phyloP scores from a whole-genome alignment of 2,113 vertebrate species.

The Uria aalge region DNA sequence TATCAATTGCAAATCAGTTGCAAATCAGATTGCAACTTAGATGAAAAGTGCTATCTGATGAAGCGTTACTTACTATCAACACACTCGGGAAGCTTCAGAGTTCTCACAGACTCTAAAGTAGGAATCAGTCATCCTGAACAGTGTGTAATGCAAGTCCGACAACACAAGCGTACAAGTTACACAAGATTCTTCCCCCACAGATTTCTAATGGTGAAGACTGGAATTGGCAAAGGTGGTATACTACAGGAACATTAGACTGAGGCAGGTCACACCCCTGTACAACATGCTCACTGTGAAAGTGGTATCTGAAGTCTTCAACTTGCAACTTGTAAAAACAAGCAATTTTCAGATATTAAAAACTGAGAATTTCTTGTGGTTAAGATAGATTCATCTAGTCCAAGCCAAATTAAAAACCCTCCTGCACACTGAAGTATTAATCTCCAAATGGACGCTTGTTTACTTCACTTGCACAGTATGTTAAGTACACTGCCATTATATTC shows the following conservation, averaged over 20 bases:
- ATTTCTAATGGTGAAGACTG: neutral
- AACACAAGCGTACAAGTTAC: neutral
- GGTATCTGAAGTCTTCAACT: neutral
- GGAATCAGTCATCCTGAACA: neutral
- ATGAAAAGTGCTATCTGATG: neutral
- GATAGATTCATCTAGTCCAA: neutral
- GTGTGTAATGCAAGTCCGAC: neutral
- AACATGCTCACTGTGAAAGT: neutral
- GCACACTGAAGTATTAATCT: neutral
- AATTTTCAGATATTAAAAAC: neutral
- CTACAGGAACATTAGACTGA: neutral
- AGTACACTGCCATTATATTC: neutral
- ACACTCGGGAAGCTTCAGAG: neutral
- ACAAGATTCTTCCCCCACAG: neutral
- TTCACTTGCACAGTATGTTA: neutral
- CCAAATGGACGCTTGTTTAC: neutral
- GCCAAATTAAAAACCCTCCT: neutral
- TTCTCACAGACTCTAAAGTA: neutral
- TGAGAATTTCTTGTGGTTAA: neutral
- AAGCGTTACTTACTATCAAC: neutral
- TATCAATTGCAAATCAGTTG: neutral
- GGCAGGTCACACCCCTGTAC: neutral
- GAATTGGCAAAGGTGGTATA: neutral
- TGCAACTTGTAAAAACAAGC: neutral
- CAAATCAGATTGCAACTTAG: neutral